Percentiles rank a stretch among this genome's conserved stretches.
These are phyloP conservation scores for Nephila pilipes DNA, from an alignment of 1,140 invertebrate species.

Conservation along the genomic window DNA sequence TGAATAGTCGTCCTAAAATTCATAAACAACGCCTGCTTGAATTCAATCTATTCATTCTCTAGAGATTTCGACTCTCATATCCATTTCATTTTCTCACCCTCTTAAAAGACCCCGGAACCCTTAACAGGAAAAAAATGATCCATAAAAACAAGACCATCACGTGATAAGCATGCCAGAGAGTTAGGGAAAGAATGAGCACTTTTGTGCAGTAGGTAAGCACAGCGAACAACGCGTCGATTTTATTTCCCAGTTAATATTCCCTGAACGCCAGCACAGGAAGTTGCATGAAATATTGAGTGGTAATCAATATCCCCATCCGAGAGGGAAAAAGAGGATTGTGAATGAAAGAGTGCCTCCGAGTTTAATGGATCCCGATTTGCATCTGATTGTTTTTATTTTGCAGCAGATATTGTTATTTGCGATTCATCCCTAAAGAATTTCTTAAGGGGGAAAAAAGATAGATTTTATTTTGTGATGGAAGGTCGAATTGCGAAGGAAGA, in stretches of 20 bases:
- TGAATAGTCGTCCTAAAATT: no score
- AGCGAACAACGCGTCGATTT: neutral
- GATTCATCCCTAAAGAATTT: neutral
- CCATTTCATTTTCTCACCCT: neutral
- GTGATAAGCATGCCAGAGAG: neutral
- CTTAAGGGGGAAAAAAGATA: neutral
- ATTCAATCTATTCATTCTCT: neutral
- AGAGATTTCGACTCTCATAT: neutral
- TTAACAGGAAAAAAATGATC: neutral
- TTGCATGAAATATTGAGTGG: constrained; percentile 25
- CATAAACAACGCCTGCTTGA: no score
- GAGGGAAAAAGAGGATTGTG: neutral
- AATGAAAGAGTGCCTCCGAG: no score
- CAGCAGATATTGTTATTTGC: neutral
- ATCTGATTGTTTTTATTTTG: neutral
- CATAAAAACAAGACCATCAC: neutral
- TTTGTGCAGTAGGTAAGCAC: neutral
- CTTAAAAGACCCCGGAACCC: neutral
- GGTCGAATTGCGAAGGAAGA: no score
- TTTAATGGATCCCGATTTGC: neutral
- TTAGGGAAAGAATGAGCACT: neutral
- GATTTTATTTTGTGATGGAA: neutral
- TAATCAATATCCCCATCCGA: constrained; percentile 1
- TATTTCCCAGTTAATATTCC: neutral
- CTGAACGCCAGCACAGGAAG: neutral